These are phyloP conservation scores for Cerastoderma edule DNA, from an alignment of 2,888 invertebrate species.

Conservation along the genomic window DNA sequence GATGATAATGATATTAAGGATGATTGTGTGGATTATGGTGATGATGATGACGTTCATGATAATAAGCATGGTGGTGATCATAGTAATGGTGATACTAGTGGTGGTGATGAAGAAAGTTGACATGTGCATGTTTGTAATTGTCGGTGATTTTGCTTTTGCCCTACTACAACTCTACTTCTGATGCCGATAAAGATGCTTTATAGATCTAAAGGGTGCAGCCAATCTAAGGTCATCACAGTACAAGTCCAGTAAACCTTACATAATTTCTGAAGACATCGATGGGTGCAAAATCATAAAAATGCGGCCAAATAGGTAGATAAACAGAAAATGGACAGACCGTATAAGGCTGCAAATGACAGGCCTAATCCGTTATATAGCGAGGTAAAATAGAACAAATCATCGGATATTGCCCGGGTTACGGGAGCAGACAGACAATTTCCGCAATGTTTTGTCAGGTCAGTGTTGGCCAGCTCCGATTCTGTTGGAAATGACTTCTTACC, in stretches of 20 bases:
- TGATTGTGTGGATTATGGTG: neutral
- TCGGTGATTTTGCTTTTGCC: neutral
- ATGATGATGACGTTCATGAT: neutral
- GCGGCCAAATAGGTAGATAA: neutral
- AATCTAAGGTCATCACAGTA: neutral
- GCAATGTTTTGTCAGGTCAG: no score
- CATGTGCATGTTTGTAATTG: neutral
- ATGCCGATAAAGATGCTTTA: neutral
- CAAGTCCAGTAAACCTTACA: slow-evolving; percentile 12
- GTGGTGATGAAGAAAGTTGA: neutral
- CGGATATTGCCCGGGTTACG: no score
- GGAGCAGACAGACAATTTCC: no score
- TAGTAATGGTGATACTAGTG: neutral
- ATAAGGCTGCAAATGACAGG: no score
- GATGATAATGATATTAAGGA: neutral
- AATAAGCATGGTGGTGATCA: neutral
- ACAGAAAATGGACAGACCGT: no score
- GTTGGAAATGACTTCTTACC: no score
- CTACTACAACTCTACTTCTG: neutral
- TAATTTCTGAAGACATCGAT: neutral
- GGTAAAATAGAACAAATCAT: no score
- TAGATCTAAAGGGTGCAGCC: neutral
- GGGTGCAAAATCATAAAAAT: neutral
- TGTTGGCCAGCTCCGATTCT: no score
- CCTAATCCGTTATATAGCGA: no score